Conservation (phyloP, 2,888 invertebrate species). For the Polyommatus iphigenia region DNA sequence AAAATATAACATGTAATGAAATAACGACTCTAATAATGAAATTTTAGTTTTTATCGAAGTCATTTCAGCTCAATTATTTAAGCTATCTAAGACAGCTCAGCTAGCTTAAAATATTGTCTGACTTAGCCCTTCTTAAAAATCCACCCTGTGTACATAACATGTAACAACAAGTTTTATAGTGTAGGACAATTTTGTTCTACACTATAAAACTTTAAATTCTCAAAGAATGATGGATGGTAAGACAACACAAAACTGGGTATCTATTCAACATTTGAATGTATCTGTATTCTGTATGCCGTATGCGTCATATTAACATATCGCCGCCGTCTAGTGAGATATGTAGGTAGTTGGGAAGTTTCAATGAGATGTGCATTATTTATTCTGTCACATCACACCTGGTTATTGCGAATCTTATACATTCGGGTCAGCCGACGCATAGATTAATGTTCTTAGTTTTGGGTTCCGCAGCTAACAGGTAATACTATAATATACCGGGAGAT, state of each 20-base stretch:
- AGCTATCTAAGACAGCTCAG: no score
- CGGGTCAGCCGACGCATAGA: conserved; percentile 23
- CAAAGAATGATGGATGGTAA: background rate
- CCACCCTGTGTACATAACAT: no score
- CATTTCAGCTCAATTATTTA: no score
- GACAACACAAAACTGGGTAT: background rate
- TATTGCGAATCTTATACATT: conserved; percentile 19
- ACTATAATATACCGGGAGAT: background rate
- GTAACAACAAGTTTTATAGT: no score
- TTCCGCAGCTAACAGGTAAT: background rate
- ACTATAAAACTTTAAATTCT: background rate
- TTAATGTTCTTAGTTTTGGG: background rate
- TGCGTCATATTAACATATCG: conserved; percentile 7
- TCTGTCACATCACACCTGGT: conserved; percentile 17
- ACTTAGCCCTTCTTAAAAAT: no score
- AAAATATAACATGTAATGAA: no score
- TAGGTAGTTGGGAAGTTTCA: conserved; percentile 16
- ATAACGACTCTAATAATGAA: no score
- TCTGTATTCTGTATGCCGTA: conserved; percentile 16
- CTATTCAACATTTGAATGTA: conserved; percentile 8
- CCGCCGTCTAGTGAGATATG: background rate
- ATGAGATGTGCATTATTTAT: conserved; percentile 30
- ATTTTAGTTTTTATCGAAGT: no score
- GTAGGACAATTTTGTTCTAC: no score
- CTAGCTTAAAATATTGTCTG: no score